Conservation (phyloP, 2,888 invertebrate genomes). For the Drosophila falleni region DNA sequence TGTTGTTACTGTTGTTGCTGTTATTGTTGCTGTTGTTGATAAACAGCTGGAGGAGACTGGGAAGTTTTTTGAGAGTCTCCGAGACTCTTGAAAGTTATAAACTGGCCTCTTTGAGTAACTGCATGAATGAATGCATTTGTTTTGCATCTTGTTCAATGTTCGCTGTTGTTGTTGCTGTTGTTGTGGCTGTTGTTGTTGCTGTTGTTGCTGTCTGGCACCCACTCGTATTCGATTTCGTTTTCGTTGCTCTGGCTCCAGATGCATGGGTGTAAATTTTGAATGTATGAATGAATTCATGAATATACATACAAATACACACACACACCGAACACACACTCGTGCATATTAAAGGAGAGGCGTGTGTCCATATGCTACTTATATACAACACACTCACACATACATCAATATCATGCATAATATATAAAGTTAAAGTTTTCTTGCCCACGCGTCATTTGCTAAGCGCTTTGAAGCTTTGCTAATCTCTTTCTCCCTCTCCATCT, state of each 20-base stretch:
- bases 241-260: slow-evolving; percentile 36
- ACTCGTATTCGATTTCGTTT: slow-evolving; percentile 67
- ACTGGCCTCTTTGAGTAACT: slow-evolving; percentile 56
- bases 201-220: slow-evolving; percentile 56
- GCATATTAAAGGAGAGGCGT: slow-evolving; percentile 59
- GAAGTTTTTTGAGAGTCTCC: slow-evolving; percentile 38
- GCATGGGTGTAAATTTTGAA: slow-evolving; percentile 61
- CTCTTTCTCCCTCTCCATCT: slow-evolving; percentile 4
- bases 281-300: slow-evolving; percentile 67
- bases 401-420: slow-evolving; percentile 3
- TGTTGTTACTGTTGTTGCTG: slow-evolving; percentile 12
- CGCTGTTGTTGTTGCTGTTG: slow-evolving; percentile 10
- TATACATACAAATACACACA: slow-evolving; percentile 17
- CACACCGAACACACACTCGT: slow-evolving; percentile 1
- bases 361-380: slow-evolving; percentile 19
- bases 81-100: slow-evolving; percentile 58
- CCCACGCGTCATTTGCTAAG: slow-evolving; percentile 41
- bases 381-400: slow-evolving; percentile 1
- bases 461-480: slow-evolving; percentile 15
- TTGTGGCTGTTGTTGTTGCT: slow-evolving; percentile 16
- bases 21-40: slow-evolving; percentile 26
- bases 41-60: slow-evolving; percentile 40
- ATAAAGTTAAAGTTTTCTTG: slow-evolving; percentile 15
- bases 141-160: slow-evolving; percentile 49
- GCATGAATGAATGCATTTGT: slow-evolving; percentile 67